Base-by-base conservation (phyloP, 2,113 vertebrate genomes). In the Plectropomus leopardus region DNA sequence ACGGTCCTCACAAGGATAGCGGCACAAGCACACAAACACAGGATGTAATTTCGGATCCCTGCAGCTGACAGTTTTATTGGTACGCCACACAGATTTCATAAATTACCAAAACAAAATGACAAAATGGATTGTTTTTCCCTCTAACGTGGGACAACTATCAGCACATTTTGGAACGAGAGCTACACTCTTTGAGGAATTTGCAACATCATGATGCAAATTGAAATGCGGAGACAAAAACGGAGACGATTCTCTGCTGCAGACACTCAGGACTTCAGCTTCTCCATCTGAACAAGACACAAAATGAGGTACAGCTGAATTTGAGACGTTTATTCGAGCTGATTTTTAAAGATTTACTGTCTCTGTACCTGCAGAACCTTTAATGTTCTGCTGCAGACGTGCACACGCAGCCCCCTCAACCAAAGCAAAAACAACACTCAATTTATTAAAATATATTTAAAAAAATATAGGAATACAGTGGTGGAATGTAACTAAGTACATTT, bases 51-150 rank as follows among this genome's bases (percentile, higher is more conserved):
- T 17, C 5, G 36, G 36, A 3, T 40, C 36, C 8, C 36, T 40
- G 36, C 36, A 3, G 9, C 28, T 48, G 70, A 48, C 70, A 59
- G 54, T 59, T 72, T 72, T 48, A 59, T 47, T 59, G 69, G 54
- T 30, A 0, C 42, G 4, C 26, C 69, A 9, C 36, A 47, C 16
- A 59, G 69, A 34, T 72, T 47, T 72, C 28, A 48, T 48, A 7
- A 30, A 34, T 32, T 7, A 34, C 14, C 70, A 26, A 8, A n/a
- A 23, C 42, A 45, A 45, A 45, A 45, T 72, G 55, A 72, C 70
- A 48, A 13, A 48, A 51, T 36, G 28, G 26, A 28, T 53, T 63
- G 21, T 51, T 30, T 50, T 40, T 59, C 32, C 6, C 47, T 63
- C 32, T 28, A 36, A 60, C 7, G 42, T 59, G 7, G 4, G 40